These are phyloP conservation scores for Sphaerodactylus townsendi DNA, from an alignment of 2,113 vertebrate genomes.

Conservation along the genomic window DNA sequence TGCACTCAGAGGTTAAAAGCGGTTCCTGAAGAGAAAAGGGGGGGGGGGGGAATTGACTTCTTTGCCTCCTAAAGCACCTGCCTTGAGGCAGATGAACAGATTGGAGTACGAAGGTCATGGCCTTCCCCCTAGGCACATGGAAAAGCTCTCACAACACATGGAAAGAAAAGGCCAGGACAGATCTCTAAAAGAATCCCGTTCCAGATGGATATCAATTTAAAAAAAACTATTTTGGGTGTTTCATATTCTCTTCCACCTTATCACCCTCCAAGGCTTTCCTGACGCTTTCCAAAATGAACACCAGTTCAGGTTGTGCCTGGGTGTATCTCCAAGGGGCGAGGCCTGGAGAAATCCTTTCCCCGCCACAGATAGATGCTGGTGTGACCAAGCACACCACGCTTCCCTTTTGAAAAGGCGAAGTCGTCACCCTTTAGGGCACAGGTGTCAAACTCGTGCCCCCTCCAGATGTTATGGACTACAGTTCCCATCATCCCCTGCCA, in stretches of 20 bases:
- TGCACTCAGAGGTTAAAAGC: neutral
- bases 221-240: too few relatives aligned
- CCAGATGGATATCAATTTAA: neutral
- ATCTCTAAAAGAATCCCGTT: neutral
- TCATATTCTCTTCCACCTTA: neutral
- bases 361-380: neutral
- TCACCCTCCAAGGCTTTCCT: too few relatives aligned
- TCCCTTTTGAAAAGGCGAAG: neutral
- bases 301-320: neutral
- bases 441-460: too few relatives aligned
- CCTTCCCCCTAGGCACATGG: neutral
- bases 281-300: neutral
- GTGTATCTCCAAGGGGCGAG: too few relatives aligned
- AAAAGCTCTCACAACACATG: neutral
- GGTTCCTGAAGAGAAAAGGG: neutral
- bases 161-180: neutral
- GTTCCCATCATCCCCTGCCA: too few relatives aligned
- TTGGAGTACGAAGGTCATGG: neutral
- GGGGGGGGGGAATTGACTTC: neutral
- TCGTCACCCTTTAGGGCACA: too few relatives aligned
- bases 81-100: neutral
- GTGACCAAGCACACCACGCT: too few relatives aligned
- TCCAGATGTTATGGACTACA: too few relatives aligned
- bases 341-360: too few relatives aligned
- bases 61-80: neutral